phyloP scores from a whole-genome alignment of 1,140 invertebrate genomes.

The Lepidurus couesii region DNA sequence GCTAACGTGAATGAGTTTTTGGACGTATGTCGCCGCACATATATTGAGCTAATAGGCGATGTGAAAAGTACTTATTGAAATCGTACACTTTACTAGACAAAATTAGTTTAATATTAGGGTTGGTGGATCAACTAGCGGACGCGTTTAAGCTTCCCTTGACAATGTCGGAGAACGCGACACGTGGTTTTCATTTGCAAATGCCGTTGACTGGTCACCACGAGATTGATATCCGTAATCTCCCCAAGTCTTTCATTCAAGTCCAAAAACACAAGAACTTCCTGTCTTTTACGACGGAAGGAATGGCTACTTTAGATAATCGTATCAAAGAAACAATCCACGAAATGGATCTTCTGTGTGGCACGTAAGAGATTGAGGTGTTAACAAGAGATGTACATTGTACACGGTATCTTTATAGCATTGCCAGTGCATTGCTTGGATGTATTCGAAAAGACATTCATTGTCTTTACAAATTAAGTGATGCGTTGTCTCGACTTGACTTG shows the following conservation, averaged over 20 bases:
- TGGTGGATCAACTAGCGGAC: slow-evolving; percentile 57
- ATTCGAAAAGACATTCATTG: slow-evolving; percentile 63
- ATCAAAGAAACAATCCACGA: slow-evolving; percentile 66
- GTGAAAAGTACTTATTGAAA: slow-evolving; percentile 54
- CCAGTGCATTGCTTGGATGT: slow-evolving; percentile 46
- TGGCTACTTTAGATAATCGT: slow-evolving; percentile 62
- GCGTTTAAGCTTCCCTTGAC: slow-evolving; percentile 60
- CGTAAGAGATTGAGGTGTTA: slow-evolving; percentile 50
- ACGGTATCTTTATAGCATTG: slow-evolving; percentile 43
- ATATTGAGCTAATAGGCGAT: slow-evolving; percentile 70
- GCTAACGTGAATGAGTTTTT: slow-evolving; percentile 63
- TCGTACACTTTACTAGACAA: not conserved
- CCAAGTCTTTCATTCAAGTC: slow-evolving; percentile 49
- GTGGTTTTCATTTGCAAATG: slow-evolving; percentile 71
- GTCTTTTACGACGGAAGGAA: slow-evolving; percentile 69
- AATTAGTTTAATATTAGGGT: slow-evolving; percentile 43
- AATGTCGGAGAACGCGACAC: slow-evolving; percentile 57
- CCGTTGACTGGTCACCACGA: slow-evolving; percentile 42
- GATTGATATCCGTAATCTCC: not conserved
- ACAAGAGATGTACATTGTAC: not conserved
- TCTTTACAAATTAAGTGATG: slow-evolving; percentile 72
- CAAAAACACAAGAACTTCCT: slow-evolving; percentile 55
- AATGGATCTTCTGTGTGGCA: slow-evolving; percentile 71
- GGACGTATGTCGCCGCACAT: slow-evolving; percentile 69
- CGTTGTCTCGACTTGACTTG: slow-evolving; percentile 72